phyloP scores from a whole-genome alignment of 2,888 invertebrate genomes.

The Leucozona laternaria region DNA sequence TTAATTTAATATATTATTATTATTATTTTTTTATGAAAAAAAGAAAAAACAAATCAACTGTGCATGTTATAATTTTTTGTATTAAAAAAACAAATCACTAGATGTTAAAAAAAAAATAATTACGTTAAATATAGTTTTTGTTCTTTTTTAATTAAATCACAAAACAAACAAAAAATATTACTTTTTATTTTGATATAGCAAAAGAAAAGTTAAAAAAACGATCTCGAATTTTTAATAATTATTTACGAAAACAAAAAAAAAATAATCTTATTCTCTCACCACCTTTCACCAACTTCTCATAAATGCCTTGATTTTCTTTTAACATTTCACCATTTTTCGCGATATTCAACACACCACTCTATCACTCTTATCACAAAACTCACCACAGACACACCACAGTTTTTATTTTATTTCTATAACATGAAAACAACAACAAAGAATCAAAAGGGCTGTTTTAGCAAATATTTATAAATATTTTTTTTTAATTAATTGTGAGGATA shows the following conservation, averaged over 20 bases:
- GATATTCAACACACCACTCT: conserved; percentile 43
- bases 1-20: conserved; percentile 68
- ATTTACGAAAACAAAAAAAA: conserved; percentile 55
- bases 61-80: conserved; percentile 67
- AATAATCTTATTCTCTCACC: conserved; percentile 43
- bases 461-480: conserved; percentile 70
- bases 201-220: conserved; percentile 69
- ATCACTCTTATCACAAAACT: conserved; percentile 10
- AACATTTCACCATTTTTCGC: conserved; percentile 21
- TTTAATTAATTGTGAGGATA: conserved; percentile 57
- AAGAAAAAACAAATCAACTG: conserved; percentile 66
- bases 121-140: conserved; percentile 64
- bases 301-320: conserved; percentile 33
- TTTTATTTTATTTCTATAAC: conserved; percentile 29
- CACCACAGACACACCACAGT: conserved; percentile 9
- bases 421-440: conserved; percentile 53
- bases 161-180: conserved; percentile 42
- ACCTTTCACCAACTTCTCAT: conserved; percentile 16
- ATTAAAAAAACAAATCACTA: conserved; percentile 67
- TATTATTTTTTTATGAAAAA: conserved; percentile 60
- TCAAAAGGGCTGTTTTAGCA: conserved; percentile 71
- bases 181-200: conserved; percentile 50
- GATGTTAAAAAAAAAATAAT: conserved; percentile 65
- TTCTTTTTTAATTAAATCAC: conserved; percentile 70
- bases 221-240: conserved; percentile 77